Percentiles rank a stretch among this genome's conserved stretches.
Conservation (phyloP, 2,113 vertebrate genomes). For the Oncorhynchus tshawytscha region DNA sequence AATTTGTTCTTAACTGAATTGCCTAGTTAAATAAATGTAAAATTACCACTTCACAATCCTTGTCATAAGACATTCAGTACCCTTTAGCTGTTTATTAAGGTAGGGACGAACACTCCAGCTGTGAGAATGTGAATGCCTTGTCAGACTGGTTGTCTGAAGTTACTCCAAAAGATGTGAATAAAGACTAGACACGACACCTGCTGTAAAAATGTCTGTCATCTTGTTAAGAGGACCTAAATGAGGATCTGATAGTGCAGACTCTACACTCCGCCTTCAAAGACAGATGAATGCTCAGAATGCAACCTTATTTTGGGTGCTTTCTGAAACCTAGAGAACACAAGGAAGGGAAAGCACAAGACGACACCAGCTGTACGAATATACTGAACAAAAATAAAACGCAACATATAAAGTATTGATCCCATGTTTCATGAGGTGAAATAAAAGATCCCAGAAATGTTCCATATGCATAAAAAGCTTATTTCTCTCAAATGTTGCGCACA, state of each 20-base stretch:
- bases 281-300: not conserved
- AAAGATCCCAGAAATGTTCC: too few relatives aligned
- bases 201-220: not conserved
- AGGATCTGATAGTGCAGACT: not conserved
- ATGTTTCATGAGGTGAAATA: too few relatives aligned
- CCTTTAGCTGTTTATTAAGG: not conserved
- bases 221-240: not conserved
- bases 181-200: not conserved
- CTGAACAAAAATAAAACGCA: too few relatives aligned
- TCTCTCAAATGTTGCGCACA: too few relatives aligned
- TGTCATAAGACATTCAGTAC: not conserved
- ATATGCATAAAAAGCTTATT: too few relatives aligned
- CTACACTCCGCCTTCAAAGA: not conserved
- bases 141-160: not conserved
- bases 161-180: not conserved
- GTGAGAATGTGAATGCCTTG: not conserved
- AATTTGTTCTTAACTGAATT: too few relatives aligned
- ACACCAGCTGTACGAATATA: not conserved
- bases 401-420: too few relatives aligned
- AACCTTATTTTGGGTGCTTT: not conserved
- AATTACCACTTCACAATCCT: not conserved
- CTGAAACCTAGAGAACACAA: not conserved
- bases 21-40: too few relatives aligned
- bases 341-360: not conserved
- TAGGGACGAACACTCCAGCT: not conserved